Percentiles rank a stretch among this genome's conserved stretches.
phyloP scores from a whole-genome alignment of 2,797 vertebrate species.

The Lophius americanus region DNA sequence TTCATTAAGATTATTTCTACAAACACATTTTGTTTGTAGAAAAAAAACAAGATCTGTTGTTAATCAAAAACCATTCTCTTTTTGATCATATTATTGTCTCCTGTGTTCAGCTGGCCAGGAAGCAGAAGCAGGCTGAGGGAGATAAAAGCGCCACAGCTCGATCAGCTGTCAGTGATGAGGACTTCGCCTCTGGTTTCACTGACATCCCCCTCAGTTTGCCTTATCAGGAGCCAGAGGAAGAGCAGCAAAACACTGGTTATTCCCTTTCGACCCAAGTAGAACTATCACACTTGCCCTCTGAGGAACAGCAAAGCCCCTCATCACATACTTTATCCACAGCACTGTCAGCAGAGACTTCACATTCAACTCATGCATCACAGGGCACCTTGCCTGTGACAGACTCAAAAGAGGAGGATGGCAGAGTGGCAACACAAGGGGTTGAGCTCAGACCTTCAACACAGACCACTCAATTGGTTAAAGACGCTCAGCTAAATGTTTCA shows the following conservation, averaged over 20 bases:
- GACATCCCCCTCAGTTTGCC: conserved; percentile 80
- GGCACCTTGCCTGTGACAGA: conserved; percentile 19
- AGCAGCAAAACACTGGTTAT: conserved; percentile 26
- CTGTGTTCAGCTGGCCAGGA: conserved; percentile 65
- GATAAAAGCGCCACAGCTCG: conserved; percentile 52
- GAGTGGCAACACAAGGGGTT: conserved; percentile 9
- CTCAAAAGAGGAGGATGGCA: conserved; percentile 26
- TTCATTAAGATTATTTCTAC: too few relatives aligned
- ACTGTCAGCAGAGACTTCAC: conserved; percentile 35
- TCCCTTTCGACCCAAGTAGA: conserved; percentile 26
- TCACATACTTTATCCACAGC: conserved; percentile 30
- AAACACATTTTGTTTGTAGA: neutral
- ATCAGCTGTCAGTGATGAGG: conserved; percentile 45
- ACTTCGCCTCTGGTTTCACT: conserved; percentile 66
- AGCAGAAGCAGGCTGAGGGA: conserved; percentile 66
- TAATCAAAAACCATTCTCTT: neutral
- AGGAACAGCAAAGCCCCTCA: conserved; percentile 39
- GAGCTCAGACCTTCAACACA: conserved; percentile 43
- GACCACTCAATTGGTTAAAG: conserved; percentile 28
- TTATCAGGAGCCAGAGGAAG: conserved; percentile 42
- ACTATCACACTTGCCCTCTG: conserved; percentile 27
- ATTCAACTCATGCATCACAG: conserved; percentile 26
- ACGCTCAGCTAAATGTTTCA: conserved; percentile 39
- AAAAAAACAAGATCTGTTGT: too few relatives aligned
- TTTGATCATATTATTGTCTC: conserved; percentile 3